Evolutionary conservation across 2,113 vertebrate species (phyloP), one percentile per base, ranked within the genome.

Genomic region (Erythrocercus mccallii): DNA sequence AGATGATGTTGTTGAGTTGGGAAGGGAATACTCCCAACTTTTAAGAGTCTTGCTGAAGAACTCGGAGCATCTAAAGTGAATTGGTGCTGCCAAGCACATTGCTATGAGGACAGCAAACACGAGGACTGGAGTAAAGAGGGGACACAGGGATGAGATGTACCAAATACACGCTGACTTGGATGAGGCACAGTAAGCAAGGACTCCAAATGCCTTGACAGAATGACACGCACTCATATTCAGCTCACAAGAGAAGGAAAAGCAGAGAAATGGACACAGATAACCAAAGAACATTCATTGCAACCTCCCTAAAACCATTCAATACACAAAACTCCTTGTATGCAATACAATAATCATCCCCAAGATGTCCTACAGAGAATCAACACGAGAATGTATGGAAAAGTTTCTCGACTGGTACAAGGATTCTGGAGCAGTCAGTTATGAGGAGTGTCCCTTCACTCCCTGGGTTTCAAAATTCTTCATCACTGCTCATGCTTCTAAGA

Each of bases 101-200:
- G 69, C 33, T 50, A 50, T 0, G 0, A 74, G 40, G 45, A 83
- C 3, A 18, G 58, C 30, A 83, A 86, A 64, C 4, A 15, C 0
- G 4, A 82, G 38, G 11, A 65, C 35, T 70, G 42, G 24, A 40
- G 24, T 65, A 40, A 69, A 81, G 31, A 57, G 69, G 13, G 62
- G 56, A 73, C 8, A 15, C 28, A 19, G 23, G 10, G 48, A 61
- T 11, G 24, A 66, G 33, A 70, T 7, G 11, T 4, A 15, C 15
- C 54, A 68, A 90, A 70, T 9, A 58, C 15, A 33, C 5, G 2
- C 51, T 50, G 24, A n/a, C 25, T n/a, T 71, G 22, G 30, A 74
- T 17, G 18, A 81, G 60, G 42, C 70, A 54, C 20, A 71, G 51
- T 7, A 62, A 74, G 38, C 31, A 40, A 10, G 33, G 57, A 86